These are phyloP conservation scores for Patella depressa DNA, from an alignment of 2,888 invertebrate genomes.

Conservation along the genomic window DNA sequence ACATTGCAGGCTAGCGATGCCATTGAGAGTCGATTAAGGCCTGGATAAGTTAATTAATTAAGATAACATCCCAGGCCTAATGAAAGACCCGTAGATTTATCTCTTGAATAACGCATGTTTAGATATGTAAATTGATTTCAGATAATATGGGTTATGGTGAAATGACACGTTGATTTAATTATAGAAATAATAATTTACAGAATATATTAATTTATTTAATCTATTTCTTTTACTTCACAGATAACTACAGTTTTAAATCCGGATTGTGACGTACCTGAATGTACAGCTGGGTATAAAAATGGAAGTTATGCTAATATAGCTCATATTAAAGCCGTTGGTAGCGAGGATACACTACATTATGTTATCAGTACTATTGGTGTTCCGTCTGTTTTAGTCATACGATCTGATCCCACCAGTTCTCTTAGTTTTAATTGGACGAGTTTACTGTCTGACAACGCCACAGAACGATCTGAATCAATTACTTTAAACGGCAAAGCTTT, in stretches of 20 bases:
- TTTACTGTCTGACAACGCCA: constrained; percentile 51
- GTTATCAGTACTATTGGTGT: constrained; percentile 79
- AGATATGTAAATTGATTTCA: too few species aligned
- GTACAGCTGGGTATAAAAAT: constrained; percentile 23
- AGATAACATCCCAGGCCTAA: too few species aligned
- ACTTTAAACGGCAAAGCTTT: constrained; percentile 14
- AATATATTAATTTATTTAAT: too few species aligned
- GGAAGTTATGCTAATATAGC: constrained; percentile 39
- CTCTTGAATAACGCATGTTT: too few species aligned
- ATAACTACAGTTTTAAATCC: constrained; percentile 12
- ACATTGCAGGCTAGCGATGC: too few species aligned
- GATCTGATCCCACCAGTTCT: constrained; percentile 67
- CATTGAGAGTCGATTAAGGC: too few species aligned
- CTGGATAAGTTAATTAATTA: too few species aligned
- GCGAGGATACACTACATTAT: constrained; percentile 78
- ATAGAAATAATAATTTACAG: too few species aligned
- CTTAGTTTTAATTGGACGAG: constrained; percentile 75
- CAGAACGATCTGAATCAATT: constrained; percentile 26
- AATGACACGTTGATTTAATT: too few species aligned
- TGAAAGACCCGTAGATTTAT: too few species aligned
- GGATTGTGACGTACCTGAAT: constrained; percentile 15
- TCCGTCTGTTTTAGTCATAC: constrained; percentile 76
- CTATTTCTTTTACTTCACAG: constrained; percentile 14
- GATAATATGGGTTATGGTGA: too few species aligned
- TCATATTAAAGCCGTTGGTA: constrained; percentile 75